Percentiles rank a stretch among this genome's conserved stretches.
Conservation (phyloP, 2,888 invertebrate species). For the Rhaphigaster nebulosa region DNA sequence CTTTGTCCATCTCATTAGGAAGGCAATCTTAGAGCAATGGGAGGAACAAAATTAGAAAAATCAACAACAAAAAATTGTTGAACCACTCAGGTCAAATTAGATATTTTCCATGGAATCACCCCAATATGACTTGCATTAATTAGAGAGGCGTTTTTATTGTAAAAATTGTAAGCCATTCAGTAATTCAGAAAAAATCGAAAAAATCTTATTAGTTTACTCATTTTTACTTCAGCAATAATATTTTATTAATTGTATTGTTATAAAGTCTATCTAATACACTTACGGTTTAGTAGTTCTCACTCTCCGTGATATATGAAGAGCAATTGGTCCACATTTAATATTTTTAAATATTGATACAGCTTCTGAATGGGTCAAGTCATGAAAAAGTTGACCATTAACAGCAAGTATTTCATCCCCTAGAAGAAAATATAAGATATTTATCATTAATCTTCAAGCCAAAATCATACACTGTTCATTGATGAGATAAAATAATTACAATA, state of each 20-base stretch:
- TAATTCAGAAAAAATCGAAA: constrained; percentile 17
- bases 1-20: too few species aligned
- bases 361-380: constrained; percentile 84
- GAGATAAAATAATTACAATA: neutral
- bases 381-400: constrained; percentile 84
- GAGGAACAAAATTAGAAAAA: too few species aligned
- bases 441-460: neutral
- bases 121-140: too few species aligned
- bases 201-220: neutral
- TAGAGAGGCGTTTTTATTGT: too few species aligned
- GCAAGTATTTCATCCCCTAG: constrained; percentile 85
- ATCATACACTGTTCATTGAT: neutral
- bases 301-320: constrained; percentile 80
- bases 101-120: too few species aligned
- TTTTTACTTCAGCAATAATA: neutral
- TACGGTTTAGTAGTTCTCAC: constrained; percentile 70
- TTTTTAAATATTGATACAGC: constrained; percentile 86
- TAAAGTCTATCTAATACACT: constrained; percentile 65
- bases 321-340: constrained; percentile 82
- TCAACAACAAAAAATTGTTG: too few species aligned
- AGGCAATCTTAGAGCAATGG: too few species aligned
- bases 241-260: neutral
- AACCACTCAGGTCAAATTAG: too few species aligned
- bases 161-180: neutral
- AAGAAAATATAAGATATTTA: constrained; percentile 66